Evolutionary conservation across 2,797 vertebrate species (phyloP), one percentile per base, ranked within the genome.

Genomic region (Mallotus villosus): DNA sequence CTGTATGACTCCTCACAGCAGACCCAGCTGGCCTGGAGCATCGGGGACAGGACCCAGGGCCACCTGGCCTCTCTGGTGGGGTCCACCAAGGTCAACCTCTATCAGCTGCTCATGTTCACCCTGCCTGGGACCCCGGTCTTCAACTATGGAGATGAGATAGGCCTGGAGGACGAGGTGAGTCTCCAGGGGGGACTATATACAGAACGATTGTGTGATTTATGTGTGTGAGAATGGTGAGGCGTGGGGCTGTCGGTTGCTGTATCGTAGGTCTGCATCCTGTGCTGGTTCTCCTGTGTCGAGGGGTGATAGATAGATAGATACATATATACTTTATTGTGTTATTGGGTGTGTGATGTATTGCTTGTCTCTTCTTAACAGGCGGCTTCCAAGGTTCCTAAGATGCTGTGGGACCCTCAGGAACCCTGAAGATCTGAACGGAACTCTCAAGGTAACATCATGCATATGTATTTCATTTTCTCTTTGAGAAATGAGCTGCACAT

Each of bases 81-180:
- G 0, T 14, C 80, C 0, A 71, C 73, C 0, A 71, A 90, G 58
- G 84, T 94, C 8, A 86, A 76, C 4, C 81, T 94, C 1, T 76
- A 92, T 75, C 94, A 94, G 63, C 68, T 97, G 78, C 84, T 97
- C 74, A 81, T 97, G 24, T 87, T 96, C 66, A 96, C 95, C 0
- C 85, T 97, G 27, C 94, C 94, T 0, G 96, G 96, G 16, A 95
- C 94, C 0, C 94, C 96, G 0, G 73, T 97, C 37, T 90, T 95
- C 68, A 93, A 87, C 83, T 95, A 94, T 1, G 96, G 95, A 1
- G 95, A 96, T 34, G 95, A 96, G 86, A 93, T 96, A 2, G 94
- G 94, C 21, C 84, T 96, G 73, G 71, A 67, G 81, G 88, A 86
- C 37, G 14, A 84, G 91, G 93, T 94, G 82, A 88, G 87, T 55